Percentiles rank a stretch among this genome's conserved stretches.
Evolutionary conservation across 2,797 vertebrate species (phyloP).

Genomic region (Menidia menidia): DNA sequence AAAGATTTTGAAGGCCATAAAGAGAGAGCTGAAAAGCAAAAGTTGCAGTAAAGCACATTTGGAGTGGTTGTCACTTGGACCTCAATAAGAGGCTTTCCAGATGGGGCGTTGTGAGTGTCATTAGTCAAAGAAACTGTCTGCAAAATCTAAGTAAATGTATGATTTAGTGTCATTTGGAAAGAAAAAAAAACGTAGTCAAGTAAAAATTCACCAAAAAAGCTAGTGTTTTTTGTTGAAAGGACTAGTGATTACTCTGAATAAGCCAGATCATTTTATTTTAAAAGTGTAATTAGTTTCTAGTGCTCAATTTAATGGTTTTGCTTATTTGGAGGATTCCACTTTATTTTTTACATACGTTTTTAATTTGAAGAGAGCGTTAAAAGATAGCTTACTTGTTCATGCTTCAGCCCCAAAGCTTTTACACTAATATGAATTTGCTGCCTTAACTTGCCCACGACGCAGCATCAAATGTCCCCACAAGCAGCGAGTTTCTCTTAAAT

Average conservation of each 20-base stretch:
- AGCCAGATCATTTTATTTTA: no score
- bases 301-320: no score
- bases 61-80: neutral
- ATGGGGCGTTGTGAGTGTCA: neutral
- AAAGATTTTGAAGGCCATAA: neutral
- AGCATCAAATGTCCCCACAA: neutral
- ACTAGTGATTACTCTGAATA: neutral
- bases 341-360: no score
- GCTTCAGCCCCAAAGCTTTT: no score
- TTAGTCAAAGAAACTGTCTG: neutral
- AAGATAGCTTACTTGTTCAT: no score
- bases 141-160: no score
- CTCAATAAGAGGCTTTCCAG: neutral
- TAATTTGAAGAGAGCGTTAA: no score
- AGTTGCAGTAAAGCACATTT: neutral
- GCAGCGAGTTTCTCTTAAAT: neutral
- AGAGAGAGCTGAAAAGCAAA: neutral
- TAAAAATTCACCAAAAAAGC: neutral
- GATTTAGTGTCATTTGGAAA: neutral
- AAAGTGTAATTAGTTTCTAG: no score
- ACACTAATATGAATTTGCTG: neutral
- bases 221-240: neutral
- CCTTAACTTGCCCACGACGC: neutral
- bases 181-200: neutral
- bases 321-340: no score